phyloP scores from a whole-genome alignment of 2,113 vertebrate genomes.

The Rousettus leschenaultii region DNA sequence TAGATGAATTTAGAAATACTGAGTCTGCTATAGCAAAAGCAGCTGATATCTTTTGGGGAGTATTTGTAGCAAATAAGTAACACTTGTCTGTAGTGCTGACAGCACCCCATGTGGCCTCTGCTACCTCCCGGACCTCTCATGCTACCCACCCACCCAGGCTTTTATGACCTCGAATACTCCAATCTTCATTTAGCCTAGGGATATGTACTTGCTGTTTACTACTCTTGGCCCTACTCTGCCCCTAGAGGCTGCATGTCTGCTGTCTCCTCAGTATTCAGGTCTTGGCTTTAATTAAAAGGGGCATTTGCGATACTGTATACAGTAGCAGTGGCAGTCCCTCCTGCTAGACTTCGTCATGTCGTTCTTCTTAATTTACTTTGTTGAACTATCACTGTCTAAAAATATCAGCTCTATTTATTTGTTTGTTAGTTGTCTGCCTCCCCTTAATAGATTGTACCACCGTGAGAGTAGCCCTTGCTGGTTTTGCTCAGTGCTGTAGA shows the following conservation, averaged over 20 bases:
- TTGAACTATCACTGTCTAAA: neutral
- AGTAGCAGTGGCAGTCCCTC: neutral
- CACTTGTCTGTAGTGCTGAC: neutral
- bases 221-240: neutral
- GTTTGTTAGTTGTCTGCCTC: neutral
- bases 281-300: neutral
- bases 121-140: neutral
- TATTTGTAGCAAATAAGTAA: neutral
- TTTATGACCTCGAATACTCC: neutral
- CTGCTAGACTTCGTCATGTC: neutral
- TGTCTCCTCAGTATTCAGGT: neutral
- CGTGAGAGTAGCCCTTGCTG: neutral
- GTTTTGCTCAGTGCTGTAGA: neutral
- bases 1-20: neutral
- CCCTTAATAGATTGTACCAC: neutral
- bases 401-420: neutral
- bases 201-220: neutral
- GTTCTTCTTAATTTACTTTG: neutral
- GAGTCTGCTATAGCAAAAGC: neutral
- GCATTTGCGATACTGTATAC: neutral
- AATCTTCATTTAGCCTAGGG: neutral
- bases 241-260: neutral
- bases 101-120: accelerated
- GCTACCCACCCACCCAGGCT: too few species aligned
- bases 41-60: neutral